Conservation (phyloP, 2,113 vertebrate genomes). For the Paradoxurus hermaphroditus region DNA sequence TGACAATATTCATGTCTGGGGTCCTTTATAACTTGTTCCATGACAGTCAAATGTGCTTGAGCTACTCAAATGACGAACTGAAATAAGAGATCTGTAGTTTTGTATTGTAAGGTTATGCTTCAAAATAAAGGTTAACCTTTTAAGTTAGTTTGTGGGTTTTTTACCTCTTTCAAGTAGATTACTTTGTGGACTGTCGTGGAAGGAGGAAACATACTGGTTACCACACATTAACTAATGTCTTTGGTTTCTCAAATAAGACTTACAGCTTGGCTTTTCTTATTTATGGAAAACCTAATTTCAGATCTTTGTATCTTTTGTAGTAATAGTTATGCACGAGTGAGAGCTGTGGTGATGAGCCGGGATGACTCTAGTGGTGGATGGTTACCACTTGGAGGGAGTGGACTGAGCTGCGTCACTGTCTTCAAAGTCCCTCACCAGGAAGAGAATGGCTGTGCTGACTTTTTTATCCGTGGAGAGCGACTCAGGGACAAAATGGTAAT, state of each 20-base stretch:
- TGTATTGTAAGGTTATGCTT: not conserved
- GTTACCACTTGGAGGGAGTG: slow-evolving; percentile 96
- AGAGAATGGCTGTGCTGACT: slow-evolving; percentile 92
- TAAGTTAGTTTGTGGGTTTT: slow-evolving; percentile 46
- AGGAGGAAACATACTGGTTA: slow-evolving; percentile 15
- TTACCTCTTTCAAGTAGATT: slow-evolving; percentile 38
- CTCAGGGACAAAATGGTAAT: slow-evolving; percentile 99
- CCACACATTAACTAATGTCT: not conserved
- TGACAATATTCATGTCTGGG: not conserved
- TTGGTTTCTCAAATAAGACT: slow-evolving; percentile 42
- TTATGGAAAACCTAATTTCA: slow-evolving; percentile 78
- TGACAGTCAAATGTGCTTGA: not conserved
- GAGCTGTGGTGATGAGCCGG: slow-evolving; percentile 99
- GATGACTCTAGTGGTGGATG: slow-evolving; percentile 99
- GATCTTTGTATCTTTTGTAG: slow-evolving; percentile 86
- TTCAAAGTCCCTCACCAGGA: slow-evolving; percentile 94
- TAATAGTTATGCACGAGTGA: slow-evolving; percentile 98
- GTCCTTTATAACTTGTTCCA: not conserved
- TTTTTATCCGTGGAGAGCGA: slow-evolving; percentile 97
- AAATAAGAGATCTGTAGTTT: not conserved
- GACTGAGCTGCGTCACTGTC: slow-evolving; percentile 97
- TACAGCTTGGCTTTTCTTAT: slow-evolving; percentile 64
- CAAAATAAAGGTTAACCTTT: slow-evolving; percentile 47
- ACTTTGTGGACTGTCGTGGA: not conserved
- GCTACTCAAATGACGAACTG: not conserved